These are phyloP conservation scores for Sycobia sp. DNA, from an alignment of 1,140 invertebrate genomes.

Conservation along the genomic window DNA sequence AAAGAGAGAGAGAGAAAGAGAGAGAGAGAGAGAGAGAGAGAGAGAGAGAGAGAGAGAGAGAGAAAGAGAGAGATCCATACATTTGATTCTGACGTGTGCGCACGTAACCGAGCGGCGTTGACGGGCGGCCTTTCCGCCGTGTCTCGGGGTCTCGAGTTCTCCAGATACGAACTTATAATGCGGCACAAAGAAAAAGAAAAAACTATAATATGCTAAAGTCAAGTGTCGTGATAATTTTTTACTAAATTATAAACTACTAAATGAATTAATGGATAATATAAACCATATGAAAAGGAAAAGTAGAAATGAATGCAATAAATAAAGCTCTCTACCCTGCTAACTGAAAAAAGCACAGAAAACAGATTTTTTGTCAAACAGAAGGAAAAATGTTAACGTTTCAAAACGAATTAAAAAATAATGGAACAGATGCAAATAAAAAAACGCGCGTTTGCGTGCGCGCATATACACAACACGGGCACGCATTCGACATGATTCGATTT, in stretches of 20 bases:
- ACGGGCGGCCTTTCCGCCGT: conserved; percentile 42
- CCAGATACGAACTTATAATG: conserved; percentile 48
- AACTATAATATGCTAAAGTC: conserved; percentile 56
- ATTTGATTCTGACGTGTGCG: conserved; percentile 53
- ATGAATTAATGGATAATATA: conserved; percentile 38
- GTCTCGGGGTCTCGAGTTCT: conserved; percentile 59
- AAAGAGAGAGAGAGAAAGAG: background rate
- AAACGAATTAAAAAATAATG: conserved; percentile 26
- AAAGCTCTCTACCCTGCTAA: conserved; percentile 72
- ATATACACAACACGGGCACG: too few relatives aligned
- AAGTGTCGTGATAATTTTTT: conserved; percentile 58
- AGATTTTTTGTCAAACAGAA: conserved; percentile 34
- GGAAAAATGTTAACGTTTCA: too few relatives aligned
- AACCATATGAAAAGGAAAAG: conserved; percentile 39
- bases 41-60: background rate
- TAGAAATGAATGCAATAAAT: conserved; percentile 60
- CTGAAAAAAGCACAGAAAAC: conserved; percentile 60
- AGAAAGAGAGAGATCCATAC: conserved; percentile 42
- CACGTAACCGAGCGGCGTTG: conserved; percentile 36
- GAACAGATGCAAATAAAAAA: conserved; percentile 40
- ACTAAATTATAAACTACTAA: conserved; percentile 56
- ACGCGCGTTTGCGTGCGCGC: conserved; percentile 28
- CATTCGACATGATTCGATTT: too few relatives aligned
- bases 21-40: conserved; percentile 32
- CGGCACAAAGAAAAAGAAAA: too few relatives aligned